These are phyloP conservation scores for Emydocephalus ijimae DNA, from an alignment of 2,113 vertebrate species.

Conservation along the genomic window DNA sequence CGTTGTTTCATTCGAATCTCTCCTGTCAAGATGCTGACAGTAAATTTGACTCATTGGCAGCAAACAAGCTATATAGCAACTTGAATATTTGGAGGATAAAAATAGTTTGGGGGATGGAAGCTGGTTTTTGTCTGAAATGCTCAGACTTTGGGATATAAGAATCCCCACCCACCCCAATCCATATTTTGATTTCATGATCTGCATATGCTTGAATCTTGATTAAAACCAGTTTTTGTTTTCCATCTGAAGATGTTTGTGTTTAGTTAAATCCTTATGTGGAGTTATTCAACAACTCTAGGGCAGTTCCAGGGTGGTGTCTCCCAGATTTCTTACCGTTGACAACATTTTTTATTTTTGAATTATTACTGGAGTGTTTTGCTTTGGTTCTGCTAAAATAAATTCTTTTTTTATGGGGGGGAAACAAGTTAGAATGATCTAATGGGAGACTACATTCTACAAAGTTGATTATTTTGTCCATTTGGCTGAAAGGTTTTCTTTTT, in stretches of 20 bases:
- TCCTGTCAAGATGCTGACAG: constrained; percentile 69
- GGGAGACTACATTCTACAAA: background rate
- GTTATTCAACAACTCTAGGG: constrained; percentile 8
- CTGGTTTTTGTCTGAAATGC: background rate
- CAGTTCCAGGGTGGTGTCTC: background rate
- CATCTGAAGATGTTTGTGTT: constrained; percentile 26
- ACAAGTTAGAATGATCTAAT: background rate
- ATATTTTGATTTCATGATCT: constrained; percentile 45
- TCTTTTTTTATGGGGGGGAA: too few relatives aligned
- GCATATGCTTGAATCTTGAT: constrained; percentile 39
- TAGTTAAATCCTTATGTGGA: background rate
- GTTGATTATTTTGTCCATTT: background rate
- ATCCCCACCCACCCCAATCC: background rate
- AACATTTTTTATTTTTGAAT: background rate
- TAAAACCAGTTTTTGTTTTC: background rate
- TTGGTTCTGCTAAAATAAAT: background rate
- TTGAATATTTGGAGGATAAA: constrained; percentile 60
- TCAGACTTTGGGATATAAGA: background rate
- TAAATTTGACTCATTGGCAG: constrained; percentile 69
- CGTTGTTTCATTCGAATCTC: constrained; percentile 69
- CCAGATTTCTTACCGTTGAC: background rate
- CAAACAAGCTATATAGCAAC: constrained; percentile 63
- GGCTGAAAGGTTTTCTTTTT: background rate
- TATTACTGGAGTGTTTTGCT: background rate
- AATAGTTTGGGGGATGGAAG: constrained; percentile 47